phyloP scores from a whole-genome alignment of 1,140 invertebrate species.

The Conus ventricosus region DNA sequence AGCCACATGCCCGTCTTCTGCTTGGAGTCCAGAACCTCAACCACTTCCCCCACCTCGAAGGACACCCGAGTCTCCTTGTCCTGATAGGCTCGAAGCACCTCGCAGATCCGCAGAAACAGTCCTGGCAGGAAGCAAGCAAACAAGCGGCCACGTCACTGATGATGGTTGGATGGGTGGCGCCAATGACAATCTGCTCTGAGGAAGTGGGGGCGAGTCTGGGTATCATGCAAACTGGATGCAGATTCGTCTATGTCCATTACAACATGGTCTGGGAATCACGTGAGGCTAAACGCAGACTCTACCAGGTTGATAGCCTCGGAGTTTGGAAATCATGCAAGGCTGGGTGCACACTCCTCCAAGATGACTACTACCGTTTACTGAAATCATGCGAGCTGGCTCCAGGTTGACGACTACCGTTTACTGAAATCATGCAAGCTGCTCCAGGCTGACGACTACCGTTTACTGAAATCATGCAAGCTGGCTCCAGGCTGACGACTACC shows the following conservation, averaged over 20 bases:
- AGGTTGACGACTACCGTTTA: too few species aligned
- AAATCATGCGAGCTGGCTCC: too few species aligned
- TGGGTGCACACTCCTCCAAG: neutral
- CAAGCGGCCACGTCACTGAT: neutral
- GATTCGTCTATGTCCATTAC: too few species aligned
- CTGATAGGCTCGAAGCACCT: constrained; percentile 51
- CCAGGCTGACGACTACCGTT: too few species aligned
- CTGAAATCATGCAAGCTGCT: too few species aligned
- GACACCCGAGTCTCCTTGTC: constrained; percentile 59
- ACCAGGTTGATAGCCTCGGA: too few species aligned
- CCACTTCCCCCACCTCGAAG: constrained; percentile 63
- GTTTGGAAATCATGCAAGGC: neutral
- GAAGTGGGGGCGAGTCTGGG: neutral
- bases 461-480: too few species aligned
- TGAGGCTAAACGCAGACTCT: too few species aligned
- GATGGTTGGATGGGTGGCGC: neutral
- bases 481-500: too few species aligned
- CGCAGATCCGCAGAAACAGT: constrained; percentile 57
- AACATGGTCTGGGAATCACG: too few species aligned
- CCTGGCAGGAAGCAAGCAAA: constrained; percentile 47
- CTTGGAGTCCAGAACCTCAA: constrained; percentile 78
- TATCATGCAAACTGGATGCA: neutral
- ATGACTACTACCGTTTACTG: too few species aligned
- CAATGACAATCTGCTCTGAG: neutral
- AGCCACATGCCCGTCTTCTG: constrained; percentile 61